Evolutionary conservation across 1,140 invertebrate species (phyloP).

Genomic region (Caenorhabditis remanei): DNA sequence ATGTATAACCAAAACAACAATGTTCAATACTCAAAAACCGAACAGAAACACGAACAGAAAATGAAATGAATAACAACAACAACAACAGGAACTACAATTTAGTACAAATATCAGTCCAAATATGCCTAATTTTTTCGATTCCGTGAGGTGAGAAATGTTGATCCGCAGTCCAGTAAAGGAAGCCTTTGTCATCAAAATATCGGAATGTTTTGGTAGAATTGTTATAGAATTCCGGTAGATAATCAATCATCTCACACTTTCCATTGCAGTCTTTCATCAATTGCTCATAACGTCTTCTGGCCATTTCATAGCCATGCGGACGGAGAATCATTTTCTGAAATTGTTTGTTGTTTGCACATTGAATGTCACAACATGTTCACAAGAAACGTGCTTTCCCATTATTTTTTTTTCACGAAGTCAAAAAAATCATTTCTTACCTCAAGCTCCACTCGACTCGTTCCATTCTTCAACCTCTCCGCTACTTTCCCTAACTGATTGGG

Average conservation of each 20-base stretch:
- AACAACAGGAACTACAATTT: not conserved
- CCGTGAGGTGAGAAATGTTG: not conserved
- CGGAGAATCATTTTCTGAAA: not conserved
- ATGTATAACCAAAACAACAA: no score
- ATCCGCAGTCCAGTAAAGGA: not conserved
- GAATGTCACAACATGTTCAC: not conserved
- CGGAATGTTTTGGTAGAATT: not conserved
- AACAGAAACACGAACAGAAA: no score
- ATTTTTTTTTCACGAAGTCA: not conserved
- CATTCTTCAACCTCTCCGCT: not conserved
- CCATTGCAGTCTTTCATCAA: constrained; percentile 1
- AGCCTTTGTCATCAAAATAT: not conserved
- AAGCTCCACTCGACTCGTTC: not conserved
- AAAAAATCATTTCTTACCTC: not conserved
- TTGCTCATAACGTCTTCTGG: not conserved
- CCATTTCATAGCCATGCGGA: not conserved
- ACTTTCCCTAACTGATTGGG: not conserved
- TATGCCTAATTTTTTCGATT: not conserved
- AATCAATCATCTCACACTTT: constrained; percentile 6
- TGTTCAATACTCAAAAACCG: no score
- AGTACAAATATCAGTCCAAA: constrained; percentile 2
- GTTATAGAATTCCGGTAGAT: not conserved
- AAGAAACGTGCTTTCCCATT: not conserved
- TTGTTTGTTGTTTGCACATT: no score
- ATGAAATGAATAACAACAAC: no score